phyloP scores from a whole-genome alignment of 2,113 vertebrate genomes.

The Cyprinodon variegatus region DNA sequence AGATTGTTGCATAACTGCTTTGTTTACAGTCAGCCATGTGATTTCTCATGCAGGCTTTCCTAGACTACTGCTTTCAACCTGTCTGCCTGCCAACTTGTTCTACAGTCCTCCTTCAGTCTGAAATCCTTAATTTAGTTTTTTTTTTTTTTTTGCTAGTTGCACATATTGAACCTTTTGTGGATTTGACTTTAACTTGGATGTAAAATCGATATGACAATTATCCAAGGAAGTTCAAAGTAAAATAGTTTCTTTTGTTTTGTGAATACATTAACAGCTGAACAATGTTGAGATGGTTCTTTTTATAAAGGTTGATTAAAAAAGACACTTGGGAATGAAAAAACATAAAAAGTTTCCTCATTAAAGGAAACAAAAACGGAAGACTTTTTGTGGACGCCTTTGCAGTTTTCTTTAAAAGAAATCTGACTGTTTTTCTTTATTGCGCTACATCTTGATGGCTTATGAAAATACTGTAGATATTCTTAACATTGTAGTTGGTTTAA shows the following conservation, averaged over 20 bases:
- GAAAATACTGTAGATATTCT: no score
- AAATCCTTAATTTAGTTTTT: background rate
- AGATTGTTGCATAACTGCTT: constrained; percentile 67
- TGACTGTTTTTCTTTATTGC: no score
- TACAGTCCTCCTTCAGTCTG: constrained; percentile 10
- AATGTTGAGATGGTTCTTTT: no score
- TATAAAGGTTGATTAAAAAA: no score
- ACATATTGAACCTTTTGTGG: background rate
- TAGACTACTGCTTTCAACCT: constrained; percentile 31
- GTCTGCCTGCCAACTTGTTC: constrained; percentile 10
- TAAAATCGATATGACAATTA: no score
- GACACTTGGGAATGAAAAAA: background rate
- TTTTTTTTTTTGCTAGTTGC: background rate
- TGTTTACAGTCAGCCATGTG: constrained; percentile 76
- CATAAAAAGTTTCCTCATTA: background rate
- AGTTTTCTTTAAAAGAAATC: no score
- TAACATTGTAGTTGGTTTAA: no score
- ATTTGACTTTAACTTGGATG: background rate
- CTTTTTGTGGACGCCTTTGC: no score
- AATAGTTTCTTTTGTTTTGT: no score
- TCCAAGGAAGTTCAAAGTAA: no score
- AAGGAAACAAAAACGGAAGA: background rate
- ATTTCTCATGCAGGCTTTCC: constrained; percentile 39
- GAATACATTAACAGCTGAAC: no score
- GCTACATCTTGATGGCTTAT: no score